phyloP scores from a whole-genome alignment of 2,888 invertebrate genomes.

The Hyppa rectilinea region DNA sequence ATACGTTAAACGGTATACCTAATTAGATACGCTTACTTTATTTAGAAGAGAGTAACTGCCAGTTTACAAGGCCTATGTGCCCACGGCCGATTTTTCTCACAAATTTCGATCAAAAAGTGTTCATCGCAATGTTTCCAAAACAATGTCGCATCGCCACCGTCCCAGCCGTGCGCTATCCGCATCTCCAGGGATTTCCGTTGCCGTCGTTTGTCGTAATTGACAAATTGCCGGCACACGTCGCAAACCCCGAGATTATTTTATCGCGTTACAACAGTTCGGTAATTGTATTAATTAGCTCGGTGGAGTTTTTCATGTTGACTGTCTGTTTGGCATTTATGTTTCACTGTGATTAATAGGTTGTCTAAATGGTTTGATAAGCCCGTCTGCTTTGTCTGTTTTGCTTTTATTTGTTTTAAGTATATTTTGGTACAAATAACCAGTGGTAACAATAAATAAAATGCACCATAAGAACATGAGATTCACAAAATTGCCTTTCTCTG shows the following conservation, averaged over 20 bases:
- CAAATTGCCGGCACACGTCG: constrained; percentile 58
- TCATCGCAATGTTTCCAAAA: constrained; percentile 21
- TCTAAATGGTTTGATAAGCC: background rate
- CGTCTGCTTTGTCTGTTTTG: constrained; percentile 6
- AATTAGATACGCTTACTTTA: no score
- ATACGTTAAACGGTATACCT: no score
- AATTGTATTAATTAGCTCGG: constrained; percentile 64
- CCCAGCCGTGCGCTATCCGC: constrained; percentile 39
- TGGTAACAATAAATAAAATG: background rate
- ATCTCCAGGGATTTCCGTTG: constrained; percentile 44
- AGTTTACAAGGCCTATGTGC: background rate
- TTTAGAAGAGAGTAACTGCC: no score
- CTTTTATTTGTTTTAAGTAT: background rate
- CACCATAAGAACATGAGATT: background rate
- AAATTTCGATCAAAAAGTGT: background rate
- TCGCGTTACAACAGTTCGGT: constrained; percentile 61
- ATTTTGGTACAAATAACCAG: background rate
- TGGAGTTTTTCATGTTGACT: constrained; percentile 37
- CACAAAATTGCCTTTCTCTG: background rate
- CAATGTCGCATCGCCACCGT: constrained; percentile 15
- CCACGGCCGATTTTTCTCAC: background rate
- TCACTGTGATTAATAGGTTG: background rate
- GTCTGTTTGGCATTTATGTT: constrained; percentile 33
- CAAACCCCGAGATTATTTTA: constrained; percentile 61
- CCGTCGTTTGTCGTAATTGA: constrained; percentile 63